These are phyloP conservation scores for Paratrypauchen microcephalus DNA, from an alignment of 2,797 vertebrate genomes.

Conservation along the genomic window DNA sequence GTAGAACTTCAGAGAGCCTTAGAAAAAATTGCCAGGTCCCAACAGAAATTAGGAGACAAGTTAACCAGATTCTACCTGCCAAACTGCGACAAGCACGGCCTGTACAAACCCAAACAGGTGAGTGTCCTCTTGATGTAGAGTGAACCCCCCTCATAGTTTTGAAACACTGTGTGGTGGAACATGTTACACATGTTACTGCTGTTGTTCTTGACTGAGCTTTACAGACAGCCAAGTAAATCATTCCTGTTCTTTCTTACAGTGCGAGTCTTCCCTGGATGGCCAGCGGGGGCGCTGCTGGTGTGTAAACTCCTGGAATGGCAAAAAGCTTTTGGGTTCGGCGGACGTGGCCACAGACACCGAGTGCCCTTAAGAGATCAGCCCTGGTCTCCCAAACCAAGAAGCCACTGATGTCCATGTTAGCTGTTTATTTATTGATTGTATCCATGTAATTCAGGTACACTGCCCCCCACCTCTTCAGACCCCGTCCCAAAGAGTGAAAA, in stretches of 20 bases:
- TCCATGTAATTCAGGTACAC: slow-evolving; percentile 82
- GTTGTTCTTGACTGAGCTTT: slow-evolving; percentile 18
- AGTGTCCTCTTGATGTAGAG: not conserved
- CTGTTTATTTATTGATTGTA: slow-evolving; percentile 79
- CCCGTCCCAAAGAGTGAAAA: slow-evolving; percentile 68
- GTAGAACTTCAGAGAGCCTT: slow-evolving; percentile 86
- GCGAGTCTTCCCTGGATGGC: slow-evolving; percentile 87
- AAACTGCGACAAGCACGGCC: slow-evolving; percentile 90
- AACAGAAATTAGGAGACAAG: slow-evolving; percentile 82
- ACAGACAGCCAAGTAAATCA: slow-evolving; percentile 7
- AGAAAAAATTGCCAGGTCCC: slow-evolving; percentile 82
- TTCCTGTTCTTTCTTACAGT: slow-evolving; percentile 71
- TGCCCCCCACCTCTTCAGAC: slow-evolving; percentile 31
- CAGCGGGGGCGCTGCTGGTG: slow-evolving; percentile 91
- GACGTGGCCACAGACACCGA: slow-evolving; percentile 81
- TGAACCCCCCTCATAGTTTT: not conserved
- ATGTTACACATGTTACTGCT: slow-evolving; percentile 25
- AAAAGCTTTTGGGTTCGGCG: slow-evolving; percentile 81
- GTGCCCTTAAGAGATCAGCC: slow-evolving; percentile 77
- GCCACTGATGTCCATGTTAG: slow-evolving; percentile 70
- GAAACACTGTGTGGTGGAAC: slow-evolving; percentile 8
- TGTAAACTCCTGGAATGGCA: slow-evolving; percentile 87
- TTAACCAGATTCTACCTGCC: slow-evolving; percentile 92
- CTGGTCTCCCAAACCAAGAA: slow-evolving; percentile 42
- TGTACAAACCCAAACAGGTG: slow-evolving; percentile 95